These are phyloP conservation scores for Catocala fraxini DNA, from an alignment of 2,888 invertebrate genomes.

Conservation along the genomic window DNA sequence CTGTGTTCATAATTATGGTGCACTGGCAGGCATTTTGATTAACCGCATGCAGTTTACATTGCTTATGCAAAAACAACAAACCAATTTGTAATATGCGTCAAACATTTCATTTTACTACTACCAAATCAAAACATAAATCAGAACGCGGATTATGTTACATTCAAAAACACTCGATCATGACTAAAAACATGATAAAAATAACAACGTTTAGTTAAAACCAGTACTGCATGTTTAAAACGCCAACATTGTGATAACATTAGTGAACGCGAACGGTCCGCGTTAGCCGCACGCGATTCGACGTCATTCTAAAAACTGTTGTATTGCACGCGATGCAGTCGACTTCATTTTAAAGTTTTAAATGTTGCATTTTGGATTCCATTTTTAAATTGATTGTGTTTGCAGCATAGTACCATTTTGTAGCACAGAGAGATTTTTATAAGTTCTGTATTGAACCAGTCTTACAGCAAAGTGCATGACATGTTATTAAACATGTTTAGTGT, in stretches of 20 bases:
- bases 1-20: too few relatives aligned
- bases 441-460: too few relatives aligned
- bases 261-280: slow-evolving; percentile 19
- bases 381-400: not conserved
- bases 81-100: not conserved
- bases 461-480: too few relatives aligned
- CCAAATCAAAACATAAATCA: not conserved
- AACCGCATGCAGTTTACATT: too few relatives aligned
- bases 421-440: too few relatives aligned
- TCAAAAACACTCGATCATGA: slow-evolving; percentile 10
- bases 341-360: slow-evolving; percentile 15
- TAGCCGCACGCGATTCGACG: slow-evolving; percentile 39
- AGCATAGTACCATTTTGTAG: not conserved
- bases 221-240: slow-evolving; percentile 29
- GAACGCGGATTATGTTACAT: not conserved
- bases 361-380: slow-evolving; percentile 3
- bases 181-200: slow-evolving; percentile 11
- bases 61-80: too few relatives aligned
- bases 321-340: slow-evolving; percentile 36
- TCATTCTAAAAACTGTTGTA: slow-evolving; percentile 16
- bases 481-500: too few relatives aligned
- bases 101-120: not conserved
- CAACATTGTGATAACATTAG: slow-evolving; percentile 25
- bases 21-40: too few relatives aligned
- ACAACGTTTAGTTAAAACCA: slow-evolving; percentile 16